Conservation (phyloP, 2,888 invertebrate genomes). For the Agrotis clavis region DNA sequence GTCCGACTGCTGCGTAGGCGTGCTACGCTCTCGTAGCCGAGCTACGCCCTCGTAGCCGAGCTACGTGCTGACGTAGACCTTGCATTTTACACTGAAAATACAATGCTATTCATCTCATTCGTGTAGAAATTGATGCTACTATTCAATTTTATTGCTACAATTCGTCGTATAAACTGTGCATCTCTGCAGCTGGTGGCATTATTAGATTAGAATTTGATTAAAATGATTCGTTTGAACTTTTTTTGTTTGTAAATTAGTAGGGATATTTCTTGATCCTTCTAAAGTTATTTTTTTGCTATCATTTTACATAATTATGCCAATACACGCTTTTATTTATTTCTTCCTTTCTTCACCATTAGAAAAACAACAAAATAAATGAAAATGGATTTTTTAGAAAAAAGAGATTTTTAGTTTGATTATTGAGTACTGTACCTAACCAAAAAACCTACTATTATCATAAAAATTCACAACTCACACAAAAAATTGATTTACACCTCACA, state of each 20-base stretch:
- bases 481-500: slow-evolving; percentile 53
- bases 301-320: no score
- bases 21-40: slow-evolving; percentile 37
- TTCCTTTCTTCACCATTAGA: not conserved
- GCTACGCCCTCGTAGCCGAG: slow-evolving; percentile 25
- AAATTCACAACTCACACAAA: slow-evolving; percentile 39
- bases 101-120: not conserved
- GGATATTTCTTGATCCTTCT: no score
- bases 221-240: not conserved
- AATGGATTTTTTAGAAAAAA: no score
- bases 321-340: not conserved
- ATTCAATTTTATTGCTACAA: not conserved
- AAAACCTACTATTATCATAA: not conserved
- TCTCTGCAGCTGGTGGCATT: no score
- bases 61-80: slow-evolving; percentile 19
- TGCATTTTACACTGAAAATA: not conserved
- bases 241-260: not conserved
- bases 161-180: not conserved
- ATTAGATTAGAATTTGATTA: no score
- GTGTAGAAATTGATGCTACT: not conserved
- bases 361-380: not conserved
- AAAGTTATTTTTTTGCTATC: not conserved
- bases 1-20: slow-evolving; percentile 26
- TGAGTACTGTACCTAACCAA: not conserved
- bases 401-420: not conserved